These are phyloP conservation scores for Mareca strepera DNA, from an alignment of 2,797 vertebrate genomes.

Conservation along the genomic window DNA sequence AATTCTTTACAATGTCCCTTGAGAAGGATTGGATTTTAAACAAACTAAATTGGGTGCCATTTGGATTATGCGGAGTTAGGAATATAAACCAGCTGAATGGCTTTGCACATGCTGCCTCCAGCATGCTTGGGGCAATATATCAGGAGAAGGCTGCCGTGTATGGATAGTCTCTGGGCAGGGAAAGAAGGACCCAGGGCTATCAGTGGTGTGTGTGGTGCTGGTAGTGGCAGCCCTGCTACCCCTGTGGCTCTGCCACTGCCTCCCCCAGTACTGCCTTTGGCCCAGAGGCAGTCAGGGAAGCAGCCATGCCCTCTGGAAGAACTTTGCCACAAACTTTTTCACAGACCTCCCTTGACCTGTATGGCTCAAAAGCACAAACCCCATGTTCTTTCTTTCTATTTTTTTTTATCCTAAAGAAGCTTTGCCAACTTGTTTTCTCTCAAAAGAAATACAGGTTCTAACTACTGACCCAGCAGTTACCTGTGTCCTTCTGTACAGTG, in stretches of 20 bases:
- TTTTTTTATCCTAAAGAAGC: background rate
- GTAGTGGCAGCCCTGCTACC: background rate
- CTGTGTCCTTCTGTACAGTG: background rate
- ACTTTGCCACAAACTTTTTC: background rate
- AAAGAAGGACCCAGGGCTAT: background rate
- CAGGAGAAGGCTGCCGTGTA: background rate
- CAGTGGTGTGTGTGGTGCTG: background rate
- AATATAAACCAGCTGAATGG: background rate
- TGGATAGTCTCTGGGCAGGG: background rate
- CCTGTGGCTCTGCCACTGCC: background rate
- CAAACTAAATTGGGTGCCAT: background rate
- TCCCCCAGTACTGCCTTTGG: background rate
- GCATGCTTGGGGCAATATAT: background rate
- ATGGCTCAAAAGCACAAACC: background rate
- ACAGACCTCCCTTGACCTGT: background rate
- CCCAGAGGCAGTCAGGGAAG: background rate
- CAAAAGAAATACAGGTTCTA: background rate
- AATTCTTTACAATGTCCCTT: background rate
- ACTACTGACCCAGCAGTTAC: background rate
- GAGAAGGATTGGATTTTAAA: background rate
- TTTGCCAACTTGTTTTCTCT: background rate
- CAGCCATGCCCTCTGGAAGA: background rate
- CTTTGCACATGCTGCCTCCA: background rate
- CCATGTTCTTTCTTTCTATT: background rate
- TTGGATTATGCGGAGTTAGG: background rate